A percentile compares a stretch with the other conserved stretches of the same genome.
phyloP scores from a whole-genome alignment of 1,140 invertebrate genomes.

The Parasteatoda tepidariorum region DNA sequence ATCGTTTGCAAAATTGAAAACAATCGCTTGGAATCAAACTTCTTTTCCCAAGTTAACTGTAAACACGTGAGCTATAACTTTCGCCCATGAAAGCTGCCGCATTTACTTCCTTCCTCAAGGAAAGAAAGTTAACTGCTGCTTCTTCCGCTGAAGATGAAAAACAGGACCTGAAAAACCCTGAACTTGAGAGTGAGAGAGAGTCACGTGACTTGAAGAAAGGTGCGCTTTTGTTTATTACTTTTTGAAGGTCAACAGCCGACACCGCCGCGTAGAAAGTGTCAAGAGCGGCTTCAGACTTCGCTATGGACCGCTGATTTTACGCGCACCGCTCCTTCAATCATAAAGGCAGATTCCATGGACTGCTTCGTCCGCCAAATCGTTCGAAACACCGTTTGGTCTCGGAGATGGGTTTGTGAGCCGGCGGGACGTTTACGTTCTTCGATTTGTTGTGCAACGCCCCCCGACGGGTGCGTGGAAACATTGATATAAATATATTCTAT shows the following conservation, averaged over 20 bases:
- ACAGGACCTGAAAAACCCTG: conserved; percentile 22
- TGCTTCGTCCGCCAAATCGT: background rate
- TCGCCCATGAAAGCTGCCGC: background rate
- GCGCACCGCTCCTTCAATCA: background rate
- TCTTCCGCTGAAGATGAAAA: conserved; percentile 39
- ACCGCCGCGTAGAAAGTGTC: conserved; percentile 39
- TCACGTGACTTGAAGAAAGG: conserved; percentile 33
- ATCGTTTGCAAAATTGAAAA: no score
- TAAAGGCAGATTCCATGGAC: background rate
- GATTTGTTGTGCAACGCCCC: conserved; percentile 37
- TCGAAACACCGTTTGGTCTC: conserved; percentile 17
- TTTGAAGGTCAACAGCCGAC: conserved; percentile 56
- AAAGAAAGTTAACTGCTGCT: conserved; percentile 11
- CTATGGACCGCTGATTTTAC: background rate
- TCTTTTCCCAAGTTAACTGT: conserved; percentile 17
- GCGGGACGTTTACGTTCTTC: conserved; percentile 11
- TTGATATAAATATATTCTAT: no score
- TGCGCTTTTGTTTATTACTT: conserved; percentile 10
- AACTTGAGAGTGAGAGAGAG: conserved; percentile 25
- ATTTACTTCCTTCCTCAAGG: conserved; percentile 28
- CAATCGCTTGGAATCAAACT: no score
- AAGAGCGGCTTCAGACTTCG: background rate
- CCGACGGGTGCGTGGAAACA: conserved; percentile 49
- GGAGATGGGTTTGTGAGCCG: conserved; percentile 1
- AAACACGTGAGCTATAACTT: conserved; percentile 36